Evolutionary conservation across 2,888 invertebrate genomes (phyloP), one percentile per base, ranked within the genome.

Genomic region (Andrena flavipes): DNA sequence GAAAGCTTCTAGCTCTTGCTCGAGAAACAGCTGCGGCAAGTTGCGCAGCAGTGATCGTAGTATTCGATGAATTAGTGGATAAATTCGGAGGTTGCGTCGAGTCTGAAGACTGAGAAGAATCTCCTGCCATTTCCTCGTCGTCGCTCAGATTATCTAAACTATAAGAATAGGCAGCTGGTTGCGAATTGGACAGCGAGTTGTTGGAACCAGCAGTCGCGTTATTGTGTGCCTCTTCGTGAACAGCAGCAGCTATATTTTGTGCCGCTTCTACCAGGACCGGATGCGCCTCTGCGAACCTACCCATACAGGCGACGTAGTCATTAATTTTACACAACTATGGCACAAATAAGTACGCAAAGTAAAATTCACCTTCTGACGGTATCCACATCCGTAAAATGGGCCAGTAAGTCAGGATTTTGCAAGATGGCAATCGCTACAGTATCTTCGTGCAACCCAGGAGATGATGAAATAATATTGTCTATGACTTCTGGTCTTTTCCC

Each of bases 391-490:
- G 96, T 95, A 76, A 97, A 94, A 16, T 97, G 96, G 0, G 96
- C 95, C 85, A 97, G 94, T n/a, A 97, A 93, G 89, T 97, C 97
- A 23, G 96, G 96, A 92, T 97, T 97, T 91, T 97, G 96, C 16
- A 97, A 95, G 87, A 97, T 96, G 0, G 97, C 97, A 42, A 97
- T 94, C 0, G 97, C 96, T 16, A 96, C 96, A 54, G 97, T 96
- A 92, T 97, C 97, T 49, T 96, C 95, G 0, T 95, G 95, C 13
- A 97, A 94, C 0, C 96, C 96, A 7, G 97, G 97, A 0, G 96
- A 96, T 33, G 96, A 95, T 60, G 96, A 96, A 68, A 97, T 95
- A 16, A 97, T 96, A 92, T 96, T 97, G 79, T 96, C 95, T 90
- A 97, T 91, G 13, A 94, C 94, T 75, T 95, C 95, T 30, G 95